Evolutionary conservation across 2,113 vertebrate species (phyloP), one percentile per base, ranked within the genome.

Genomic region (Beaufortia kweichowensis): DNA sequence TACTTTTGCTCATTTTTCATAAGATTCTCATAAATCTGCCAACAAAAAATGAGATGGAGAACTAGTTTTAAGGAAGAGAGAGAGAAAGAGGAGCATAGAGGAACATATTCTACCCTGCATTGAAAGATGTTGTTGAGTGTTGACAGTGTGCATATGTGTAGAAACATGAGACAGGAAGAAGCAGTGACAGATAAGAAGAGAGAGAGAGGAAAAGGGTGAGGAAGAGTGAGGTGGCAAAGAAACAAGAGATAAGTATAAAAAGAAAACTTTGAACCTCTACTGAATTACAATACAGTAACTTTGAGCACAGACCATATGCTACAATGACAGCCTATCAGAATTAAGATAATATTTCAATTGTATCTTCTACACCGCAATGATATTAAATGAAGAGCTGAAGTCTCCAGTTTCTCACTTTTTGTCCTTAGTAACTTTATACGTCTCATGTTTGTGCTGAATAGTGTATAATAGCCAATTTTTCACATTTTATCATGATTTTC

Each of bases 151-250:
- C 76, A 76, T 56, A 79, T 62, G 76, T 69, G 35, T 62, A 50
- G 71, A 78, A 81, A 81, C 29, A 35, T 23, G 28, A 71, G 71
- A 72, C 79, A 48, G 76, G 82, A 71, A 71, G 60, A 53, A 59
- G 46, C 64, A 65, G 28, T 80, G 82, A 80, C 68, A 68, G 82
- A 80, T 69, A 77, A 59, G 70, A 69, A 29, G 63, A 24, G 55
- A 62, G 17, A 17, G 35, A 33, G 64, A 67, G 35, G 26, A 39
- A 68, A 60, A 66, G 56, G 61, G 41, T n/a, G 53, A 41, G 60
- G n/a, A 31, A 77, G 46, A 46, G 24, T n/a, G 43, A 50, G 41
- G 35, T 57, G 67, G 26, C 31, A 59, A 1, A 56, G 9, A 23
- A 63, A 62, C 57, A 26, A 14, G 56, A 56, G 33, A 73, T 75